These are phyloP conservation scores for Pharmacophagus antenor DNA, from an alignment of 2,888 invertebrate genomes.

Conservation along the genomic window DNA sequence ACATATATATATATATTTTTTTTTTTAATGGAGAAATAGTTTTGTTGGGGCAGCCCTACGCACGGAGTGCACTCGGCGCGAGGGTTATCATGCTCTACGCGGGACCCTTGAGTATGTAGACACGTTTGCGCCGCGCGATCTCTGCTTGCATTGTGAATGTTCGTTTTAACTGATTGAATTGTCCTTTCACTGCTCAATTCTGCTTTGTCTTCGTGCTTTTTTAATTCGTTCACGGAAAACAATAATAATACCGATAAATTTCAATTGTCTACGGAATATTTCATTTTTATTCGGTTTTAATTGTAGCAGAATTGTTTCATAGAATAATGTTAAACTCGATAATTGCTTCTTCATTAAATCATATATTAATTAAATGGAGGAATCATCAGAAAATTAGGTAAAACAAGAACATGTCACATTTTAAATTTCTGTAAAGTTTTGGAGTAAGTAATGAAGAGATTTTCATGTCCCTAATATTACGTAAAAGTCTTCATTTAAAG, in stretches of 20 bases:
- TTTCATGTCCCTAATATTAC: too few relatives aligned
- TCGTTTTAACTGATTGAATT: conserved; percentile 24
- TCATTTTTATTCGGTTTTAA: not conserved
- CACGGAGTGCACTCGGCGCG: conserved; percentile 46
- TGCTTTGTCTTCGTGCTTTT: not conserved
- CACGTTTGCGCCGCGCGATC: conserved; percentile 25
- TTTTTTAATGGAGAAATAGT: not conserved
- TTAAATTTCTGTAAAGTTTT: too few relatives aligned
- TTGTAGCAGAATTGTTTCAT: too few relatives aligned
- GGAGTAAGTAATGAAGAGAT: too few relatives aligned
- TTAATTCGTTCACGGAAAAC: not conserved
- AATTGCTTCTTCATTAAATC: too few relatives aligned
- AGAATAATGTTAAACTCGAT: too few relatives aligned
- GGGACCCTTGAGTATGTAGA: conserved; percentile 43
- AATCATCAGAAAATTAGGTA: too few relatives aligned
- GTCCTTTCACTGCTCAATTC: conserved; percentile 7
- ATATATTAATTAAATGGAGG: too few relatives aligned
- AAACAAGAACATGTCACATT: too few relatives aligned
- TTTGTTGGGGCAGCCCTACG: conserved; percentile 48
- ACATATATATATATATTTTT: too few relatives aligned
- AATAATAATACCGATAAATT: not conserved
- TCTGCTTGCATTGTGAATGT: conserved; percentile 18
- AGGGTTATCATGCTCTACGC: conserved; percentile 54
- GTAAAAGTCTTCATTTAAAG: too few relatives aligned
- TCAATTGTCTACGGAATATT: not conserved